Evolutionary conservation across 2,888 invertebrate species (phyloP).

Genomic region (Unio delphinus): DNA sequence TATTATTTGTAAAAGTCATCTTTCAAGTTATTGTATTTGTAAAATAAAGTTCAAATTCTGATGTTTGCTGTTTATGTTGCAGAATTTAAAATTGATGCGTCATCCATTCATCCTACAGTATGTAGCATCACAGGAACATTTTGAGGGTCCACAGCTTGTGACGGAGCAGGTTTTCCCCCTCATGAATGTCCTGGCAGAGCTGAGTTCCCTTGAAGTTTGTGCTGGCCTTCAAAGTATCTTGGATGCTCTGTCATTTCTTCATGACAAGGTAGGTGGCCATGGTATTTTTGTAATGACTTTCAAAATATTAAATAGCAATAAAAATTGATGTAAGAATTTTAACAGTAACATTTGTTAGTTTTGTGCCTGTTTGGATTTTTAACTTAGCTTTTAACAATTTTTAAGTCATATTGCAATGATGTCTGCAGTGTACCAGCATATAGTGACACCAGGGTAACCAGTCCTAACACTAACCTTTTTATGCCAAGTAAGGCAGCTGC

Average conservation of each 20-base stretch:
- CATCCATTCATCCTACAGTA: conserved; percentile 90
- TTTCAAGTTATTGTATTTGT: no score
- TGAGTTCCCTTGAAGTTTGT: conserved; percentile 86
- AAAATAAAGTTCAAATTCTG: background rate
- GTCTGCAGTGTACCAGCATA: no score
- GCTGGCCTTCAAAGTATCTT: conserved; percentile 87
- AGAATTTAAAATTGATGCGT: conserved; percentile 89
- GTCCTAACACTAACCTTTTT: no score
- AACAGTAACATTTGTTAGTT: background rate
- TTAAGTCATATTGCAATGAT: no score
- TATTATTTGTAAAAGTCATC: no score
- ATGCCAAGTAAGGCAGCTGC: no score
- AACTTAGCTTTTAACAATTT: no score
- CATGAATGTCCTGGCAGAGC: conserved; percentile 77
- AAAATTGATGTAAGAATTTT: background rate
- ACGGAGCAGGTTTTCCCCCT: conserved; percentile 88
- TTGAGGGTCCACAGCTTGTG: conserved; percentile 81
- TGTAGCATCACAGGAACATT: conserved; percentile 85
- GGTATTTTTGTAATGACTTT: no score
- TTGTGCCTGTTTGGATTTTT: background rate
- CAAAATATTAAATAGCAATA: no score
- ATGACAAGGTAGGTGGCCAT: conserved; percentile 78
- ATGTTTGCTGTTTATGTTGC: conserved; percentile 61
- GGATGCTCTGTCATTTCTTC: conserved; percentile 86
- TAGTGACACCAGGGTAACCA: no score